Base-by-base conservation (phyloP, 2,888 invertebrate species). In the Limnephilus lunatus region DNA sequence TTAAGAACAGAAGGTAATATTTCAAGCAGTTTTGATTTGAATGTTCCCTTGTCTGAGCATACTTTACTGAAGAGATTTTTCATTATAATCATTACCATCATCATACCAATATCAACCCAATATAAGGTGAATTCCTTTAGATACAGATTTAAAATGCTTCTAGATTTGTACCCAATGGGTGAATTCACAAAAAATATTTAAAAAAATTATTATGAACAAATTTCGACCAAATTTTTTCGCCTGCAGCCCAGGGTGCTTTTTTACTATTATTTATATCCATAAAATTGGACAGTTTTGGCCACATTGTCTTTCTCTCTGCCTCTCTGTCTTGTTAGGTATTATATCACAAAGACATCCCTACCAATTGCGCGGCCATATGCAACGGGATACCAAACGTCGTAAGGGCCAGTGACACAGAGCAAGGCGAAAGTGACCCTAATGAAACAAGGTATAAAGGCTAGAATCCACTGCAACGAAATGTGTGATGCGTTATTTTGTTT, bases 331-430 rank as follows among this genome's bases (percentile, higher is more conserved):
- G 90, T 92, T 93, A 93, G 93, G 93, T 93, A 85, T 90, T 93
- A 92, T 93, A 81, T 92, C 93, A 93, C 93, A 93, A 93, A 93
- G 93, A 93, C 92, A 92, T 92, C 93, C 93, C 93, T 35, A 93
- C 93, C 32, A 92, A 93, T 91, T 93, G 93, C 91, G 93, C 92
- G 48, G 93, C 91, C 90, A 91, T 93, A 90, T 93, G 92, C 93
- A 93, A 93, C 91, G 93, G 93, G 92, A 92, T 91, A 85, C 91
- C 91, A 91, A 93, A 93, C 92, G 90, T 90, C 93, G 89, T 92
- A 93, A 91, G 90, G 85, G 91, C 89, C 87, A 81, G 92, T 85
- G 93, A 87, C 39, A 92, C 93, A 85, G 92, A 91, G 90, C 86
- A 90, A 68, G 91, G 35, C 39, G 93, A 93, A 91, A 91, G 48